A percentile compares a stretch with the other conserved stretches of the same genome.
Evolutionary conservation across 2,797 vertebrate genomes (phyloP).

Genomic region (Pipistrellus kuhlii): DNA sequence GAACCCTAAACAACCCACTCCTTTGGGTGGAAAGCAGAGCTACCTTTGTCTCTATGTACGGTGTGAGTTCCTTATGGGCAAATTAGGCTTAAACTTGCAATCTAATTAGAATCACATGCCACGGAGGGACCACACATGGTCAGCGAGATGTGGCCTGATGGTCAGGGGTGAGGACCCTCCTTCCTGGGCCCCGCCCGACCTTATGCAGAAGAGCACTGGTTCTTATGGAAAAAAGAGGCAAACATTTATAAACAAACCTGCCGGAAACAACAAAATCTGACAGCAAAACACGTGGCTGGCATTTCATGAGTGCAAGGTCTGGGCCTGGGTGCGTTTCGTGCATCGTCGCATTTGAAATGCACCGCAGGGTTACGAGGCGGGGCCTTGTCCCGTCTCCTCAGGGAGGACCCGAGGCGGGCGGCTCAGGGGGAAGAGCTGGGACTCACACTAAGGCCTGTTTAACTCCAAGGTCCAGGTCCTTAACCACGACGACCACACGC

Average conservation of each 20-base stretch:
- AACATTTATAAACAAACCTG: slow-evolving; percentile 51
- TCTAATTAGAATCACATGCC: not conserved
- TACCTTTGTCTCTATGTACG: not conserved
- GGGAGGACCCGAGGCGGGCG: not conserved
- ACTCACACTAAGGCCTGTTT: not conserved
- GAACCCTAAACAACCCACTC: not conserved
- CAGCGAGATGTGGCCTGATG: not conserved
- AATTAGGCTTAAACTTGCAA: not conserved
- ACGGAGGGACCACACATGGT: not conserved
- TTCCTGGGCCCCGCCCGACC: not conserved
- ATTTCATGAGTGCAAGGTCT: not conserved
- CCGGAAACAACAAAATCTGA: slow-evolving; percentile 25
- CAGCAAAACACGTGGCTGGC: not conserved
- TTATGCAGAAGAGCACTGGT: not conserved
- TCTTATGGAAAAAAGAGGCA: not conserved
- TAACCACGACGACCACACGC: not conserved
- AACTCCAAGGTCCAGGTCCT: not conserved
- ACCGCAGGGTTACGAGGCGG: not conserved
- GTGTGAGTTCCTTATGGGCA: not conserved
- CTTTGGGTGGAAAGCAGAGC: not conserved
- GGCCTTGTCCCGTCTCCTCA: too few species aligned
- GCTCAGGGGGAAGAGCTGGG: not conserved
- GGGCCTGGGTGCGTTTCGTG: not conserved
- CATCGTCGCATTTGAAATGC: not conserved
- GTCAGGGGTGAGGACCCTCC: not conserved